phyloP scores from a whole-genome alignment of 2,888 invertebrate species.

The Pollenia amentaria region DNA sequence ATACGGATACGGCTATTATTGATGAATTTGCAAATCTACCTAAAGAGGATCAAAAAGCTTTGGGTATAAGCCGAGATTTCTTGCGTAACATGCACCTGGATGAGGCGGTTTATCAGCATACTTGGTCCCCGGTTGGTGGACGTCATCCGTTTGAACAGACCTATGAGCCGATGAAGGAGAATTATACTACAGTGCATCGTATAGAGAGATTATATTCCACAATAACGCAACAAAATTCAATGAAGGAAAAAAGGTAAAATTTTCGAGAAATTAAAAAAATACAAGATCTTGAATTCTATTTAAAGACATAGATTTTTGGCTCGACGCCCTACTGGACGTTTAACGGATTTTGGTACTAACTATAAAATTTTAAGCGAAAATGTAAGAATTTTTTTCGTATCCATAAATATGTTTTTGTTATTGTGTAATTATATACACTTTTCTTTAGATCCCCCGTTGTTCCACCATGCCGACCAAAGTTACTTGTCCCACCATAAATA shows the following conservation, averaged over 20 bases:
- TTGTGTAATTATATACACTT: background rate
- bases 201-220: conserved; percentile 80
- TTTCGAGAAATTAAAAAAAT: background rate
- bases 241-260: conserved; percentile 69
- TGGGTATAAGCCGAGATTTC: conserved; percentile 77
- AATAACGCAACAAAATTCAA: conserved; percentile 70
- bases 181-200: conserved; percentile 79
- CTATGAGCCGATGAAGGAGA: conserved; percentile 66
- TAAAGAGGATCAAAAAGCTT: conserved; percentile 78
- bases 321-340: conserved; percentile 72
- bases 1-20: conserved; percentile 81
- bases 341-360: conserved; percentile 53
- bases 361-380: conserved; percentile 70
- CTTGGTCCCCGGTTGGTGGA: conserved; percentile 81
- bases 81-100: conserved; percentile 76
- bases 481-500: conserved; percentile 37
- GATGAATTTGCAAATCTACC: conserved; percentile 81
- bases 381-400: conserved; percentile 65
- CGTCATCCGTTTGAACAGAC: conserved; percentile 76
- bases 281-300: background rate
- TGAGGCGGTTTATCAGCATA: conserved; percentile 80
- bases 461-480: conserved; percentile 77
- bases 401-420: background rate
- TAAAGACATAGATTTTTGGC: conserved; percentile 70
- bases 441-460: conserved; percentile 74